Percentiles rank a stretch among this genome's conserved stretches.
These are phyloP conservation scores for Mustela nigripes DNA, from an alignment of 2,113 vertebrate genomes.

Conservation along the genomic window DNA sequence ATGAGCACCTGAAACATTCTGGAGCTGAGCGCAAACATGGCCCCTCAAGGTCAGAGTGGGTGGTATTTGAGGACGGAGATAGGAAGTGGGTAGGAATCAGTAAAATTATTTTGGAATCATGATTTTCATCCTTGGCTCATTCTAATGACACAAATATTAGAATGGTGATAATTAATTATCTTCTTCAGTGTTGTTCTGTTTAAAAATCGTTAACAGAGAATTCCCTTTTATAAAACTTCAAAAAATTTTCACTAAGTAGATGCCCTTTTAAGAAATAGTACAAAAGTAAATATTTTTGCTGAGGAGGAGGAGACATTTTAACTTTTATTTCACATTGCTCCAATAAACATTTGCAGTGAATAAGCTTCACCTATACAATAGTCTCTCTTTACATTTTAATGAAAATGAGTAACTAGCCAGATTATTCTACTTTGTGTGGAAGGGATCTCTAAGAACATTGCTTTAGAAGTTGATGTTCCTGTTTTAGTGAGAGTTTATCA, in stretches of 20 bases:
- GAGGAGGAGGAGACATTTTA: slow-evolving; percentile 5
- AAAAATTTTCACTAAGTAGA: background rate
- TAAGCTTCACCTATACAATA: background rate
- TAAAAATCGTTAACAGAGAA: slow-evolving; percentile 14
- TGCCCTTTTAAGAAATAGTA: background rate
- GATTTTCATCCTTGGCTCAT: background rate
- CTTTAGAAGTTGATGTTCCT: background rate
- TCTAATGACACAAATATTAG: background rate
- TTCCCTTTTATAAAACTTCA: background rate
- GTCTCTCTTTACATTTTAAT: slow-evolving; percentile 54
- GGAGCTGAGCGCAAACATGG: background rate
- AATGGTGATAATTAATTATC: background rate
- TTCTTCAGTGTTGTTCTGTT: slow-evolving; percentile 11
- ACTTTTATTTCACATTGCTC: slow-evolving; percentile 38
- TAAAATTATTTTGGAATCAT: slow-evolving; percentile 3
- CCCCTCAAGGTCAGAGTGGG: background rate
- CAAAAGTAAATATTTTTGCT: background rate
- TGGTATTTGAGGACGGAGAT: background rate
- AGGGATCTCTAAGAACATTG: background rate
- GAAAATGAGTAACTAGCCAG: background rate
- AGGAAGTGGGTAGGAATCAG: background rate
- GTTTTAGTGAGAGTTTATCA: slow-evolving; percentile 21
- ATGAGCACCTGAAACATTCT: background rate
- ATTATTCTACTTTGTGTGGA: background rate
- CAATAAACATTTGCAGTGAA: slow-evolving; percentile 35